phyloP scores from a whole-genome alignment of 2,797 vertebrate species.

The Myotis planiceps region DNA sequence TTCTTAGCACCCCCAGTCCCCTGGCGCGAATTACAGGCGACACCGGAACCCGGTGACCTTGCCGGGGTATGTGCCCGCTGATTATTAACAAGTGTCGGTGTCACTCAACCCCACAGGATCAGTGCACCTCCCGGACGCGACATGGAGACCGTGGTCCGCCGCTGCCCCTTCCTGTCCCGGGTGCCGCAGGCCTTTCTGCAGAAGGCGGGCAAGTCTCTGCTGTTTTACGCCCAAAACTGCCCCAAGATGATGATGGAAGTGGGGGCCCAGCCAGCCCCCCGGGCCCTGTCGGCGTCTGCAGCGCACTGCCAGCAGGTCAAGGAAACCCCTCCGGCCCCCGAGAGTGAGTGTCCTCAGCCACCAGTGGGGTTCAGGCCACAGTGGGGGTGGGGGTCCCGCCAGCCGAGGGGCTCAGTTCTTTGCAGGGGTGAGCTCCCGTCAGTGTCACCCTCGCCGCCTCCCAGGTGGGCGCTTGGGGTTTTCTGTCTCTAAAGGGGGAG shows the following conservation, averaged over 20 bases:
- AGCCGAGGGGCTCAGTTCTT: neutral
- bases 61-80: neutral
- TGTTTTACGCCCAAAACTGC: constrained; percentile 94
- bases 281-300: constrained; percentile 90
- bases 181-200: constrained; percentile 95
- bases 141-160: constrained; percentile 95
- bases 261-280: constrained; percentile 88
- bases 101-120: constrained; percentile 54
- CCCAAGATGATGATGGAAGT: constrained; percentile 99
- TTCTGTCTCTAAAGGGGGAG: neutral
- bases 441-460: neutral
- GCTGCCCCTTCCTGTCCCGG: constrained; percentile 96
- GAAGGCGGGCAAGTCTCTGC: constrained; percentile 94
- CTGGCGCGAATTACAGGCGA: neutral
- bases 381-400: neutral
- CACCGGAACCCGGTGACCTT: neutral
- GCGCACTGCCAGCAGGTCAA: constrained; percentile 89
- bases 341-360: constrained; percentile 85
- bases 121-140: constrained; percentile 30
- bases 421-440: neutral
- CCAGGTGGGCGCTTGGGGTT: neutral
- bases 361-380: neutral
- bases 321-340: constrained; percentile 82
- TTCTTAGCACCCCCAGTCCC: neutral
- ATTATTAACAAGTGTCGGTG: constrained; percentile 25